Percentiles rank a stretch among this genome's conserved stretches.
phyloP scores from a whole-genome alignment of 2,113 vertebrate species.

The Cairina moschata region DNA sequence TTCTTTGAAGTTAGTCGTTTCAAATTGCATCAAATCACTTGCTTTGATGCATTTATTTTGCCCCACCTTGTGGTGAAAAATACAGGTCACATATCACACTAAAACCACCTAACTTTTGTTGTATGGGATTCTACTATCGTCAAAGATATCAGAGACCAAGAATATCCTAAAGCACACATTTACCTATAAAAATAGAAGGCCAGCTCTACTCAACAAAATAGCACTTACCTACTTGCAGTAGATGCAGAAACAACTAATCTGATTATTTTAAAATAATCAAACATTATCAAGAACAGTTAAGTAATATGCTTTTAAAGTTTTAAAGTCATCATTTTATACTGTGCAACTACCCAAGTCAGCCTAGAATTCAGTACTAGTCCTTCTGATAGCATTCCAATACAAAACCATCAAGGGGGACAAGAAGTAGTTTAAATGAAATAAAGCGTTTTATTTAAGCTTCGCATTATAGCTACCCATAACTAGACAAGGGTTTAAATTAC shows the following conservation, averaged over 20 bases:
- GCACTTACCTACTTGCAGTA: background rate
- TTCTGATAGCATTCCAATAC: background rate
- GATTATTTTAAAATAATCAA: background rate
- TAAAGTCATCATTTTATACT: background rate
- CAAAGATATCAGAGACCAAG: background rate
- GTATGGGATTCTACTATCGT: background rate
- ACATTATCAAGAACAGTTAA: background rate
- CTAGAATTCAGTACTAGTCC: background rate
- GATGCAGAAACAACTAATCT: background rate
- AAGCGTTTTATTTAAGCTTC: background rate
- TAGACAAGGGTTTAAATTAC: background rate
- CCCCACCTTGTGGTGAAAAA: conserved; percentile 50
- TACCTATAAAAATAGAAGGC: background rate
- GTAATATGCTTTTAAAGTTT: background rate
- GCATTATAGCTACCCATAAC: background rate
- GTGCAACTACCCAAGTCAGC: background rate
- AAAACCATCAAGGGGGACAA: background rate
- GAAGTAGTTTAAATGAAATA: background rate
- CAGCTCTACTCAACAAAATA: background rate
- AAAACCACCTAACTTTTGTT: background rate
- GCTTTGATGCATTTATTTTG: conserved; percentile 1
- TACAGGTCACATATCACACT: background rate
- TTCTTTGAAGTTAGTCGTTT: background rate
- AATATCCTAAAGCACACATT: background rate
- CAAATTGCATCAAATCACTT: background rate